A percentile compares a stretch with the other conserved stretches of the same genome.
These are phyloP conservation scores for Germaria angustata DNA, from an alignment of 2,888 invertebrate species.

Conservation along the genomic window DNA sequence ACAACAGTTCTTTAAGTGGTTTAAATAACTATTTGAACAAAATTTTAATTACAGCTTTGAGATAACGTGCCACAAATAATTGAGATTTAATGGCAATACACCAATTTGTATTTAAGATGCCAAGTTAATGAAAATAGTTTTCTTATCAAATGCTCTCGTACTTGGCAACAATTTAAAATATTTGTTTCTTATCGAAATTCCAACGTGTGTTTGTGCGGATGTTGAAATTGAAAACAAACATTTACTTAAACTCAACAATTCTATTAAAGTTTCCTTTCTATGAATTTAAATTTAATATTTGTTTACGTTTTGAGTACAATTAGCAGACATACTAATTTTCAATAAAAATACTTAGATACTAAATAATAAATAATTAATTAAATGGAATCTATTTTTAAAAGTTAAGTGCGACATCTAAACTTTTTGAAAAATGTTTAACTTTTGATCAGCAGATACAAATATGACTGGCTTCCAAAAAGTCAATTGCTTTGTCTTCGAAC, in stretches of 20 bases:
- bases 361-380: too few species aligned
- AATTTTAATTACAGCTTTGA: not conserved
- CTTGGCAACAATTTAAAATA: not conserved
- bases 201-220: not conserved
- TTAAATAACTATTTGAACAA: not conserved
- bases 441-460: too few species aligned
- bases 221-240: conserved; percentile 25
- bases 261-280: not conserved
- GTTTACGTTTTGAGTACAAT: not conserved
- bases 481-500: too few species aligned
- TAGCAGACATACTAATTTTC: not conserved
- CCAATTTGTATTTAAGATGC: conserved; percentile 15
- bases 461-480: too few species aligned
- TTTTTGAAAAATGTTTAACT: too few species aligned
- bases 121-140: conserved; percentile 13
- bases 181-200: not conserved
- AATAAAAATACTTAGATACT: too few species aligned
- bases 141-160: not conserved
- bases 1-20: not conserved
- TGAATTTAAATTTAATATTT: conserved; percentile 17
- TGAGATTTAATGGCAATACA: not conserved
- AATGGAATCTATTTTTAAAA: too few species aligned
- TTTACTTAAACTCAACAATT: conserved; percentile 5
- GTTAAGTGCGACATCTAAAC: too few species aligned
- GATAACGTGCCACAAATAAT: not conserved